Evolutionary conservation across 2,113 vertebrate species (phyloP).

Genomic region (Tragelaphus strepsiceros): DNA sequence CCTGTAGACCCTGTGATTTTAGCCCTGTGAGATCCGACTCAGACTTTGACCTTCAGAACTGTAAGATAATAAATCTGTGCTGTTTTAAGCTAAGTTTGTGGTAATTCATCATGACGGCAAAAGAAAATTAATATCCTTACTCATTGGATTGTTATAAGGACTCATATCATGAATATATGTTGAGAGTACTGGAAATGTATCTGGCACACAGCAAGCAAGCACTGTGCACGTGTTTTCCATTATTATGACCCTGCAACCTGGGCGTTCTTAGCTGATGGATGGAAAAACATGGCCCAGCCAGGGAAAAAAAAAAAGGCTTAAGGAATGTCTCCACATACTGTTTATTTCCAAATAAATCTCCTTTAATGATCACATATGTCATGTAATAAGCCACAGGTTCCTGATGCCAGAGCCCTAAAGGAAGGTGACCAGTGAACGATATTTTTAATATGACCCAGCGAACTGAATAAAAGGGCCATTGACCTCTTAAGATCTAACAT

Average conservation of each 20-base stretch:
- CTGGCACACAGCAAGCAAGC: neutral
- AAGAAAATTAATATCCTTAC: neutral
- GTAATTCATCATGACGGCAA: neutral
- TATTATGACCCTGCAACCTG: neutral
- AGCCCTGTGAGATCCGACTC: neutral
- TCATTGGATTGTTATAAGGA: neutral
- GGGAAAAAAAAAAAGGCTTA: neutral
- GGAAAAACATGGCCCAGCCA: neutral
- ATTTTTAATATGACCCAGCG: neutral
- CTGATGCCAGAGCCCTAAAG: neutral
- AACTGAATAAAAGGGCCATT: neutral
- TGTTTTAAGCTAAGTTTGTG: neutral
- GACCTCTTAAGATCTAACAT: neutral
- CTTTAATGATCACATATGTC: neutral
- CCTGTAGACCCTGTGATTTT: neutral
- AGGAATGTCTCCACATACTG: neutral
- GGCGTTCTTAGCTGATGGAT: neutral
- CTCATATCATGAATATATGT: neutral
- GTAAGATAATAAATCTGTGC: neutral
- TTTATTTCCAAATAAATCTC: constrained; percentile 37
- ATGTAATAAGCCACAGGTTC: neutral
- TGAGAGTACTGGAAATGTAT: neutral
- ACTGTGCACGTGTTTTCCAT: neutral
- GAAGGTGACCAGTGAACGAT: neutral
- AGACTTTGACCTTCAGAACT: neutral